A percentile compares a stretch with the other conserved stretches of the same genome.
These are phyloP conservation scores for Diarsia rubi DNA, from an alignment of 2,888 invertebrate species.

Conservation along the genomic window DNA sequence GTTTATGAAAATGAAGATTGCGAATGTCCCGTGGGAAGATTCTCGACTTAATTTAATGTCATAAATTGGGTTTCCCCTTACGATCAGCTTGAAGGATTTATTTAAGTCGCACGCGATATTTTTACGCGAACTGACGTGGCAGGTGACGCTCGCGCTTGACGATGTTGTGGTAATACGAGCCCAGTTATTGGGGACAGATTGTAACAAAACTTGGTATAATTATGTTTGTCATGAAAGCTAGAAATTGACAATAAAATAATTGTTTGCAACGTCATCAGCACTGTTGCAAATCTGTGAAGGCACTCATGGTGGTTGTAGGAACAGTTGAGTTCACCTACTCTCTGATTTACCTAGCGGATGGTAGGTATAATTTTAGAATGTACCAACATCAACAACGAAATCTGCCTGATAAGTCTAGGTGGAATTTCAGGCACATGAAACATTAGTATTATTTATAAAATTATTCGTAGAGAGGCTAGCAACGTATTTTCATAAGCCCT, in stretches of 20 bases:
- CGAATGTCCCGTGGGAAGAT: constrained; percentile 62
- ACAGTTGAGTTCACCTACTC: too few species aligned
- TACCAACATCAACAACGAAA: background rate
- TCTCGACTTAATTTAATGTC: constrained; percentile 70
- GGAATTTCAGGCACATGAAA: background rate
- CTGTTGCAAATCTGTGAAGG: background rate
- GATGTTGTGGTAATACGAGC: constrained; percentile 23
- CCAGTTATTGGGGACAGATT: constrained; percentile 20
- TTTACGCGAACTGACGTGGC: constrained; percentile 59
- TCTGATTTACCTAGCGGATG: too few species aligned
- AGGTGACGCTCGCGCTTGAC: constrained; percentile 26
- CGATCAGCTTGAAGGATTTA: constrained; percentile 69
- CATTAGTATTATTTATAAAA: too few species aligned
- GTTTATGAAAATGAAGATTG: constrained; percentile 70
- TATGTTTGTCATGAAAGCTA: background rate
- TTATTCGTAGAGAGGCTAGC: background rate
- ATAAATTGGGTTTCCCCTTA: constrained; percentile 72
- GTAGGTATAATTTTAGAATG: background rate
- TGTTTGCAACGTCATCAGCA: background rate
- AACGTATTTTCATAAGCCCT: background rate
- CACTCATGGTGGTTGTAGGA: background rate
- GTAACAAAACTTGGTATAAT: background rate
- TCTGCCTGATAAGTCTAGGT: background rate
- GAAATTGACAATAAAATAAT: background rate
- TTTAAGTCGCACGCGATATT: constrained; percentile 67